Base-by-base conservation (phyloP, 1,140 invertebrate species). In the Lerema accius region DNA sequence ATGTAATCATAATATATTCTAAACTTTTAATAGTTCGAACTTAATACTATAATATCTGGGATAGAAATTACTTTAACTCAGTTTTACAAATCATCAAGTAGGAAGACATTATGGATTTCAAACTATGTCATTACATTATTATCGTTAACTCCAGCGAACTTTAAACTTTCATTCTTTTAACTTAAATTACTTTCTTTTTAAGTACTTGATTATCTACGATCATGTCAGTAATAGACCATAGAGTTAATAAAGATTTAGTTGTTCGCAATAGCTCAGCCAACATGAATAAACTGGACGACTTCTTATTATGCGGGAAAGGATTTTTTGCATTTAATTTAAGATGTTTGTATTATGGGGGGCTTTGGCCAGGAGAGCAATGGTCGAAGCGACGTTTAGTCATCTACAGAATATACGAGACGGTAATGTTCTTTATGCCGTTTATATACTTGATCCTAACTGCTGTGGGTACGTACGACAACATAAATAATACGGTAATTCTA, bases 311-410 rank as follows among this genome's bases (percentile, higher is more conserved):
- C 35, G 4, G 56, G 66, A 9, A 53, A 64, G 40, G 62, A 81
- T 68, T 78, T 78, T 84, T 89, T 69, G 74, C 73, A 13, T 85
- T 84, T 37, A 89, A 89, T 66, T 63, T 86, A 40, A 78, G 80
- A 69, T 86, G 71, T 65, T 63, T 89, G 3, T 78, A 73, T 46
- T 71, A 65, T 10, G 75, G 83, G 5, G 86, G 86, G 7, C 66
- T 89, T 53, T 89, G 86, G 86, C 79, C 80, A 11, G 65, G 67
- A n/a, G 65, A 86, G 9, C 42, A 72, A 28, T 75, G 71, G 58
- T 49, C 71, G 0, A 62, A 32, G 43, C 49, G 51, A 2, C 51
- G 71, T 17, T 15, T 39, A 14, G 4, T 46, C 1, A 4, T 83
- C 3, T 89, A 89, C 28, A 78, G 72, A 63, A 45, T 79, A 7